Evolutionary conservation across 2,888 invertebrate species (phyloP).

Genomic region (Metopia argyrocephala): DNA sequence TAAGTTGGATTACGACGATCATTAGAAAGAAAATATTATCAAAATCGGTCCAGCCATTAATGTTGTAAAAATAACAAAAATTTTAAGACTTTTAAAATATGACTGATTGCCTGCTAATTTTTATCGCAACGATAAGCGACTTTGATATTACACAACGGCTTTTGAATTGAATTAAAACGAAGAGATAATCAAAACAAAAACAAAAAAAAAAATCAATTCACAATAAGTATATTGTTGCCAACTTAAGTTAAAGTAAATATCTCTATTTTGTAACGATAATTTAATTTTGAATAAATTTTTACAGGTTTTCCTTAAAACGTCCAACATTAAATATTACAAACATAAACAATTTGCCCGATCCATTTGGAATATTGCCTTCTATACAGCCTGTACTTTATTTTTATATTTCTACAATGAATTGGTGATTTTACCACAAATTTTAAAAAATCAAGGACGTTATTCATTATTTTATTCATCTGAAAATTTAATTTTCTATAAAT

Average conservation of each 20-base stretch:
- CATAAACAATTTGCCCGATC: slow-evolving; percentile 76
- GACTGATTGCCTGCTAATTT: too few species aligned
- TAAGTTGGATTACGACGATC: too few species aligned
- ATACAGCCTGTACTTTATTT: slow-evolving; percentile 76
- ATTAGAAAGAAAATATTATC: too few species aligned
- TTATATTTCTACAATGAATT: slow-evolving; percentile 77
- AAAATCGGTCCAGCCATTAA: too few species aligned
- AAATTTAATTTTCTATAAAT: slow-evolving; percentile 77
- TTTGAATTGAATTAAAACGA: not conserved
- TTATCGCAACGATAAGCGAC: not conserved
- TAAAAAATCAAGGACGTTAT: slow-evolving; percentile 76
- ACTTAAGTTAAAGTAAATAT: not conserved
- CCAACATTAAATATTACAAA: slow-evolving; percentile 76
- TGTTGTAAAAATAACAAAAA: too few species aligned
- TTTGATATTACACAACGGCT: not conserved
- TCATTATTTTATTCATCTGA: slow-evolving; percentile 78
- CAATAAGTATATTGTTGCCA: slow-evolving; percentile 13
- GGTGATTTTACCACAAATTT: slow-evolving; percentile 76
- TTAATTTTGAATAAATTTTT: slow-evolving; percentile 36
- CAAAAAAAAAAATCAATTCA: not conserved
- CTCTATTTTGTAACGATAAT: not conserved
- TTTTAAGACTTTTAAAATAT: too few species aligned
- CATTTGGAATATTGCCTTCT: slow-evolving; percentile 78
- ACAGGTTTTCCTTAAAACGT: slow-evolving; percentile 76
- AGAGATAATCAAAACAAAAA: slow-evolving; percentile 6